Evolutionary conservation across 2,113 vertebrate species (phyloP), one percentile per base, ranked within the genome.

Genomic region (Leiothrix lutea): DNA sequence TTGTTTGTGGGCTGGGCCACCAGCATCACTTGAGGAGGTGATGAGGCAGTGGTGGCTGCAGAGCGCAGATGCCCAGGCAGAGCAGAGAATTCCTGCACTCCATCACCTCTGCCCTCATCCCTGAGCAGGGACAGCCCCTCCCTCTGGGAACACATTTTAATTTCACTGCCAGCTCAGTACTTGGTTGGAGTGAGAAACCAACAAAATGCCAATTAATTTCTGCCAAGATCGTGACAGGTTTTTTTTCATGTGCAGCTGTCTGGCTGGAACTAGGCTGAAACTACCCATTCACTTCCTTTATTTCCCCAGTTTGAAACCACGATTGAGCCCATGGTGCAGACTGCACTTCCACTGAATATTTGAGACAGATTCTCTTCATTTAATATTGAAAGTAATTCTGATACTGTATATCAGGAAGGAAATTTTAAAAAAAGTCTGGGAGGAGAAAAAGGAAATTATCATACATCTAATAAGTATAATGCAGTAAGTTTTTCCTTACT

Each of bases 1-100:
- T 3, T 44, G 50, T 58, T 31, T 14, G 26, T 65, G 61, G 65
- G 47, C 48, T 24, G 25, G 74, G 62, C 83, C 81, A 72, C 73
- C 45, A 62, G 77, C 33, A 66, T 22, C 23, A 4, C 26, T 14
- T 16, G 22, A 47, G 60, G 64, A 80, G 69, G 16, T 6, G 56
- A 33, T 29, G 64, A 36, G 29, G 45, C 3, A 0, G 22, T 18
- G 21, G 8, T 5, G 58, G 54, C 50, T 7, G 2, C 14, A n/a
- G 73, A n/a, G 69, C 4, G 0, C 70, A 31, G 66, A 3, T 35
- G 42, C n/a, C 40, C 64, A 10, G 51, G 69, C 51, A 71, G 73
- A 51, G 3, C 2, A 0, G 11, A 47, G 54, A 35, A 48, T 66
- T 51, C 61, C 12, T 38, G 6, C 0, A 0, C 65, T 82, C 24